phyloP scores from a whole-genome alignment of 2,888 invertebrate species.

The Ceriagrion tenellum region DNA sequence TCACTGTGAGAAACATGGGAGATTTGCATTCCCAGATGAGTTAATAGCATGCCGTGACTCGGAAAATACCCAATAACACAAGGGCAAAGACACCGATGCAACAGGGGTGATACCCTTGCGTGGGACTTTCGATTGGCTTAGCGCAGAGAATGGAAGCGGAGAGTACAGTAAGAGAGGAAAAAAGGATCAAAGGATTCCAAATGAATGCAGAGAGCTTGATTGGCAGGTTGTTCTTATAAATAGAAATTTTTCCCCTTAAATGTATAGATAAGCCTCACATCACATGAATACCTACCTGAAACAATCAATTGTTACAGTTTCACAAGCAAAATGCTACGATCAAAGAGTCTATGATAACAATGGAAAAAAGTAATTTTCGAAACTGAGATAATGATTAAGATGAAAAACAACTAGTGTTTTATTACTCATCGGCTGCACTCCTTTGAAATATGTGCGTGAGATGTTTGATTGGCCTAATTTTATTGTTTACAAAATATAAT shows the following conservation, averaged over 20 bases:
- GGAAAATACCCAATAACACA: not conserved
- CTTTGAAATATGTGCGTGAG: too few species aligned
- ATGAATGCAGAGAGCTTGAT: not conserved
- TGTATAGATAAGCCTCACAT: too few species aligned
- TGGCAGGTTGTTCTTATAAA: not conserved
- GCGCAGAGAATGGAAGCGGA: not conserved
- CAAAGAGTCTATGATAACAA: too few species aligned
- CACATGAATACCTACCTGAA: too few species aligned
- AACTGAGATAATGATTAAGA: too few species aligned
- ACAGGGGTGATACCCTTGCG: not conserved
- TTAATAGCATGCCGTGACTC: slow-evolving; percentile 26
- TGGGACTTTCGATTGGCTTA: not conserved
- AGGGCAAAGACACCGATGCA: not conserved
- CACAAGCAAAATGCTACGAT: too few species aligned
- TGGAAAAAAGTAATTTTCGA: too few species aligned
- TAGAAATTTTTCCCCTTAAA: not conserved
- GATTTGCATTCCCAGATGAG: slow-evolving; percentile 28
- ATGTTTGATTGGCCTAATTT: too few species aligned
- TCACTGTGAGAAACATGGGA: not conserved
- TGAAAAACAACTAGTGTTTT: too few species aligned
- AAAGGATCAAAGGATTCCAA: not conserved
- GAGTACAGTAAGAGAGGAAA: not conserved
- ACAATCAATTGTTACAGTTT: too few species aligned
- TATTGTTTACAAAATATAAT: too few species aligned
- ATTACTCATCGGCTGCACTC: too few species aligned